Percentiles rank a stretch among this genome's conserved stretches.
phyloP scores from a whole-genome alignment of 2,888 invertebrate species.

The Acleris cristana region DNA sequence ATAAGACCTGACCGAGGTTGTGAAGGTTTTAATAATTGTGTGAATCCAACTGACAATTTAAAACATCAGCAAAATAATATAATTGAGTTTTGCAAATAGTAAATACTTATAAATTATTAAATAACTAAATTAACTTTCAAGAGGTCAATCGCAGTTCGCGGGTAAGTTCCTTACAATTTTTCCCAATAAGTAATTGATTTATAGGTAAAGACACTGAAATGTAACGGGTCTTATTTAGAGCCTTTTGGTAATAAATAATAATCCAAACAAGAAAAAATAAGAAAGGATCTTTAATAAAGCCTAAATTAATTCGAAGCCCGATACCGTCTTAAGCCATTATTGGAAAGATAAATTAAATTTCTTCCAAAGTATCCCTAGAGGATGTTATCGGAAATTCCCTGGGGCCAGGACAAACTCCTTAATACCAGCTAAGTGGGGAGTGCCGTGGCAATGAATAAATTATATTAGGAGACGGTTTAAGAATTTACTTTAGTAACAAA shows the following conservation, averaged over 20 bases:
- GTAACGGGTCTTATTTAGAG: too few relatives aligned
- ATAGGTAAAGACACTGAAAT: too few relatives aligned
- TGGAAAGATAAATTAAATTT: constrained; percentile 13
- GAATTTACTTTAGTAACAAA: not conserved
- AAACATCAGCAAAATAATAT: not conserved
- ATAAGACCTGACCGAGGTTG: not conserved
- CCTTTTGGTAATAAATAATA: too few relatives aligned
- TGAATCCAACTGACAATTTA: not conserved
- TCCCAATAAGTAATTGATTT: too few relatives aligned
- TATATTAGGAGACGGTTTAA: constrained; percentile 23
- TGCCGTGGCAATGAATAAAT: constrained; percentile 45
- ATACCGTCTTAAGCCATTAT: constrained; percentile 6
- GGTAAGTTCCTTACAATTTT: too few relatives aligned
- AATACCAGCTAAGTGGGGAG: constrained; percentile 31
- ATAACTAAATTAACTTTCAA: too few relatives aligned
- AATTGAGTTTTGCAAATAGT: too few relatives aligned
- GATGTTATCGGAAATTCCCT: constrained; percentile 24
- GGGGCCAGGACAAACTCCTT: constrained; percentile 10
- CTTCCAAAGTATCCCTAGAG: constrained; percentile 13
- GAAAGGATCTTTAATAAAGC: too few relatives aligned
- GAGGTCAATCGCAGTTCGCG: too few relatives aligned
- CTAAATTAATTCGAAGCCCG: too few relatives aligned
- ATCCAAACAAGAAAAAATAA: too few relatives aligned
- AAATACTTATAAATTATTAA: too few relatives aligned
- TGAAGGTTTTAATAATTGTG: not conserved